These are phyloP conservation scores for Stenodera caucasica DNA, from an alignment of 2,888 invertebrate genomes.

Conservation along the genomic window DNA sequence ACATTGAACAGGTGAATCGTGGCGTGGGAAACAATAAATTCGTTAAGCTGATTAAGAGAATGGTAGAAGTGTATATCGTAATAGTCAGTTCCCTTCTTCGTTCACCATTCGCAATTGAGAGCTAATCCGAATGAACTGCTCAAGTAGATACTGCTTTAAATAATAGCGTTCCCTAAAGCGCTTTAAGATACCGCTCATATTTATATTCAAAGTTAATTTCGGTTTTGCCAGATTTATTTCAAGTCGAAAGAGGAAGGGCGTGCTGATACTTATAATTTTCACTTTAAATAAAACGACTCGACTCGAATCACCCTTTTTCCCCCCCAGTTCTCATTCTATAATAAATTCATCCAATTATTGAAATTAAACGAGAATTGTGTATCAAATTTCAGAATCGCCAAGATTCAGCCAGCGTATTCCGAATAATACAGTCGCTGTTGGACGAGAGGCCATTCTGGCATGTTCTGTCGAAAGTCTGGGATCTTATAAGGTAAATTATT, in stretches of 20 bases:
- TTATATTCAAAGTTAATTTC: constrained; percentile 46
- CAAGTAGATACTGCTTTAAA: constrained; percentile 44
- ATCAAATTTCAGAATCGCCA: constrained; percentile 66
- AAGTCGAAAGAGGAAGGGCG: constrained; percentile 6
- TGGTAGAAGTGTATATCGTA: constrained; percentile 27
- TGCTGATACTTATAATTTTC: background rate
- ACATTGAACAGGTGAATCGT: constrained; percentile 34
- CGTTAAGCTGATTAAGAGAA: constrained; percentile 44
- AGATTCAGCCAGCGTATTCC: constrained; percentile 80
- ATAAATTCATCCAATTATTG: too few relatives aligned
- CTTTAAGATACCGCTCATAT: constrained; percentile 40
- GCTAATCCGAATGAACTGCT: constrained; percentile 47
- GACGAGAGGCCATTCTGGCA: constrained; percentile 79
- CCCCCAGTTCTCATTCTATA: too few relatives aligned
- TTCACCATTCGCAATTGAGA: constrained; percentile 40
- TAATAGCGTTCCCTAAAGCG: constrained; percentile 42
- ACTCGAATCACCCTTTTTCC: too few relatives aligned
- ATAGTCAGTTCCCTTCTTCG: constrained; percentile 34
- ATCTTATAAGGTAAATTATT: constrained; percentile 71
- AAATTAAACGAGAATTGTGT: background rate
- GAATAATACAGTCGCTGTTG: constrained; percentile 82
- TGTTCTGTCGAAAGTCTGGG: constrained; percentile 83
- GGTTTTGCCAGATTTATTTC: constrained; percentile 38
- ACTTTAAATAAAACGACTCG: background rate
- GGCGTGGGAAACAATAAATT: constrained; percentile 46